These are phyloP conservation scores for Trachelus stipa DNA, from an alignment of 2,888 invertebrate species.

Conservation along the genomic window DNA sequence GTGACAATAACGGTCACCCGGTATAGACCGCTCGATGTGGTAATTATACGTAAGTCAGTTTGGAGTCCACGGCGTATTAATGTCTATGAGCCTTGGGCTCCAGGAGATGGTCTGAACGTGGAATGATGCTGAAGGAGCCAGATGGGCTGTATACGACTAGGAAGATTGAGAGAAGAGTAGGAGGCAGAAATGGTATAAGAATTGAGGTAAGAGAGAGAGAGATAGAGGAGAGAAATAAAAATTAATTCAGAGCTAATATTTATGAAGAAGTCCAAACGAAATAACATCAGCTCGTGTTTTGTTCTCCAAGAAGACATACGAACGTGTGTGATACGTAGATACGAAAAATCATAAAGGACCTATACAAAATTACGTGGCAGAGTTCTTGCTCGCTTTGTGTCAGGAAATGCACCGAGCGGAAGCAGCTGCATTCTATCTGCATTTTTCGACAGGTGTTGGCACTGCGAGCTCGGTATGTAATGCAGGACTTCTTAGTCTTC, in stretches of 20 bases:
- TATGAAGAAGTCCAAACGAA: slow-evolving; percentile 36
- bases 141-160: slow-evolving; percentile 2
- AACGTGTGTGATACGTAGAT: background rate
- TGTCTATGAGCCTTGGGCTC: slow-evolving; percentile 45
- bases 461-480: background rate
- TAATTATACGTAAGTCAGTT: slow-evolving; percentile 53
- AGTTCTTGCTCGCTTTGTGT: background rate
- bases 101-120: slow-evolving; percentile 44
- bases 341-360: slow-evolving; percentile 3
- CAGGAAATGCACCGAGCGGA: slow-evolving; percentile 35
- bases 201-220: slow-evolving; percentile 9
- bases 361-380: background rate
- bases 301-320: background rate
- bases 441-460: slow-evolving; percentile 52
- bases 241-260: slow-evolving; percentile 35
- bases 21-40: slow-evolving; percentile 46
- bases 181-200: background rate
- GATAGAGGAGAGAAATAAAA: slow-evolving; percentile 11
- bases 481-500: background rate
- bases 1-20: slow-evolving; percentile 31
- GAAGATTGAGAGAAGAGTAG: slow-evolving; percentile 6
- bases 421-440: slow-evolving; percentile 52
- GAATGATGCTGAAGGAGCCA: slow-evolving; percentile 19
- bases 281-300: slow-evolving; percentile 27
- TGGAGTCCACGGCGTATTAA: slow-evolving; percentile 43